Percentiles rank a stretch among this genome's conserved stretches.
Evolutionary conservation across 2,113 vertebrate genomes (phyloP).

Genomic region (Crotalus tigris): DNA sequence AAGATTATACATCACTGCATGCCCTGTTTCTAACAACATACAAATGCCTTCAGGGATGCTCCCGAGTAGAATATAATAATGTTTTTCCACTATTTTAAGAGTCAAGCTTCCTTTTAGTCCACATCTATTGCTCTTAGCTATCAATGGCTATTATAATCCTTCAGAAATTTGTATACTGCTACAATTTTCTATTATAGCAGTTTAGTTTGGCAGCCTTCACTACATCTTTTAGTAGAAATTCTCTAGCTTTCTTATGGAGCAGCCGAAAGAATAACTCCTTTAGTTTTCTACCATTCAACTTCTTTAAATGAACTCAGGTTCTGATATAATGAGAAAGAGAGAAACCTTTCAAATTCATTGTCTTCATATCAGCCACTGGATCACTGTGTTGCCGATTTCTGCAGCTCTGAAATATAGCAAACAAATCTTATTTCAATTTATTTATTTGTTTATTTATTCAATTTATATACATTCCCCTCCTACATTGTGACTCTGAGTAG

Average conservation of each 20-base stretch:
- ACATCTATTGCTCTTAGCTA: not conserved
- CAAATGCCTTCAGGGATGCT: not conserved
- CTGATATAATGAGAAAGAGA: not conserved
- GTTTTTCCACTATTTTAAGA: not conserved
- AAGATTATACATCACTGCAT: not conserved
- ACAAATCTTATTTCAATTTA: not conserved
- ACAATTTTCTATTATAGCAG: not conserved
- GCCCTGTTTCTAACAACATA: not conserved
- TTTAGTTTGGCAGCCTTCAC: not conserved
- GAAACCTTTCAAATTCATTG: not conserved
- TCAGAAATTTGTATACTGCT: not conserved
- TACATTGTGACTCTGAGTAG: not conserved
- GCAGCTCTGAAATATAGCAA: not conserved
- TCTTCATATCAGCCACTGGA: not conserved
- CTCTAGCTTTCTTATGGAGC: not conserved
- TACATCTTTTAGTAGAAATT: not conserved
- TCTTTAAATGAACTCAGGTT: not conserved
- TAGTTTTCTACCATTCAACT: not conserved
- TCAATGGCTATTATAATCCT: not conserved
- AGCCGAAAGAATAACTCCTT: not conserved
- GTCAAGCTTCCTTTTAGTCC: not conserved
- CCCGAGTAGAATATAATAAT: not conserved
- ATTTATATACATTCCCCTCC: not conserved
- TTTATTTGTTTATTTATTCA: not conserved
- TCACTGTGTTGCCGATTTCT: not conserved